Base-by-base conservation (phyloP, 2,888 invertebrate genomes). In the Fabriciana adippe region DNA sequence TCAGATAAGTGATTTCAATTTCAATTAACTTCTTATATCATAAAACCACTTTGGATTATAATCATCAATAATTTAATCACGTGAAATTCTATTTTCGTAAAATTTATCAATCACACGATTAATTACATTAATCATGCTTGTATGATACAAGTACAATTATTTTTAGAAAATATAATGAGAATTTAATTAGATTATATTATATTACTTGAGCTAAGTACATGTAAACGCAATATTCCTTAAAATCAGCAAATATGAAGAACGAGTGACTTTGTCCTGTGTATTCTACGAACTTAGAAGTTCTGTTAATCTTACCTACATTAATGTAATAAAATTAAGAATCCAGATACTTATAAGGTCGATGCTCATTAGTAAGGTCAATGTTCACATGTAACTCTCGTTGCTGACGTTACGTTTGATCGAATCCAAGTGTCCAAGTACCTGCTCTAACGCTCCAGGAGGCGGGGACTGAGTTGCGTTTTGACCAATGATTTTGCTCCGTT, bases 401-500 rank as follows among this genome's bases (percentile, higher is more conserved):
- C 87, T 85, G 84, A 84, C 88, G 80, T 74, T 87, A 85, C 88
- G 72, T 81, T 85, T 84, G 89, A 90, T 89, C 86, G 87, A 84
- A 83, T 85, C 86, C 85, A 82, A 77, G 79, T 78, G 80, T 80
- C 80, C 79, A 79, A 80, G 85, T 84, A 82, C 83, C 83, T 83
- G 86, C 81, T 88, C 88, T 90, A 88, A 85, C 86, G 84, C 81
- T 79, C 82, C 85, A 84, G 89, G 92, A 93, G 94, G 94, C 94
- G 94, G 93, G 92, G 93, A 79, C 82, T 88, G 81, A 85, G 85
- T 76, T 86, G 86, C 90, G 88, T 90, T 92, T 93, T 94, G 94
- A 94, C 94, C 94, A 94, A 94, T 94, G 94, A 94, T 89, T 94
- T 87, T 87, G 88, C 94, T 91, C 88, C 92, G 92, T 90, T 87